Conservation (phyloP, 2,113 vertebrate species). For the Micromys minutus region DNA sequence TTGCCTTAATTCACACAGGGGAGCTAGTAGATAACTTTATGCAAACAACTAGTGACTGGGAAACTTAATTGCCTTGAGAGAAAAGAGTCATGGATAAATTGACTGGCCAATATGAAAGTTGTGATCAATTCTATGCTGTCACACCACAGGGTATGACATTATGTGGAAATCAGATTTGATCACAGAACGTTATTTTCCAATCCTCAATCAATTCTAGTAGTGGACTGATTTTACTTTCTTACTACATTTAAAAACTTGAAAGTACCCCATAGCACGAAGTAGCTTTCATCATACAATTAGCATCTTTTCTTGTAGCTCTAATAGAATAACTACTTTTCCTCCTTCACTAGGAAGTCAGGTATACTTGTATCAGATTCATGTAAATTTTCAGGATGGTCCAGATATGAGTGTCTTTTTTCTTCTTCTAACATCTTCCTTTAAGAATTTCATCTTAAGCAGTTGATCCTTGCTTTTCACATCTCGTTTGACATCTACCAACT, state of each 20-base stretch:
- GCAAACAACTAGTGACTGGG: not conserved
- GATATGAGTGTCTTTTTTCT: not conserved
- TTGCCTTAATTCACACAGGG: not conserved
- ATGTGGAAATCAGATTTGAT: not conserved
- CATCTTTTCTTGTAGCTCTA: not conserved
- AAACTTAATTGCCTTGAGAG: not conserved
- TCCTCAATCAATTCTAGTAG: not conserved
- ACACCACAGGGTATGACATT: not conserved
- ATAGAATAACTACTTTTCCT: not conserved
- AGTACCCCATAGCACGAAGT: not conserved
- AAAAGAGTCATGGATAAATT: conserved; percentile 19
- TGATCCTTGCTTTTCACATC: not conserved
- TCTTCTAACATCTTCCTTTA: not conserved
- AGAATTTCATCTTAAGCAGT: conserved; percentile 10
- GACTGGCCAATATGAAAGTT: not conserved
- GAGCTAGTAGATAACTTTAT: not conserved
- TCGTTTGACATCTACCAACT: not conserved
- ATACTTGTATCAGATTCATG: not conserved
- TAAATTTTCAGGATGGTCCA: not conserved
- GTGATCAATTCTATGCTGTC: not conserved
- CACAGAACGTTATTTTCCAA: not conserved
- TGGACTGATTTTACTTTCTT: not conserved
- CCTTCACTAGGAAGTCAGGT: not conserved
- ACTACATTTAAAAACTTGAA: not conserved
- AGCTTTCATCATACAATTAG: not conserved